Evolutionary conservation across 2,888 invertebrate species (phyloP), one percentile per base, ranked within the genome.

Genomic region (Cheilosia variabilis): DNA sequence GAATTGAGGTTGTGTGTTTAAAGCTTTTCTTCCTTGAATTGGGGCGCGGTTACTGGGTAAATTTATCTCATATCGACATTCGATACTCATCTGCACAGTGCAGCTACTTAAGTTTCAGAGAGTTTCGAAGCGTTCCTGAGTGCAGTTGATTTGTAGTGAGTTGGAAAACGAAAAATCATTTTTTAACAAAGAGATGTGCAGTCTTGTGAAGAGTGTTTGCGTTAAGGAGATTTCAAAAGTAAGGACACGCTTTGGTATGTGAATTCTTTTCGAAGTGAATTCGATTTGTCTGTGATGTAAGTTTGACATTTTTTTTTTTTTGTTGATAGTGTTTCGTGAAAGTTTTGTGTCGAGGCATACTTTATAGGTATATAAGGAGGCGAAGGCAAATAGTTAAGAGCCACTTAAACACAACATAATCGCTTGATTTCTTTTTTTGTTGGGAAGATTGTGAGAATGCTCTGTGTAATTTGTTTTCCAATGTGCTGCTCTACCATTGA

Each of bases 11-110:
- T 68, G 27, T 10, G 9, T 17, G 13, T 50, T 19, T 50, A 5
- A 68, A 83, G 82, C 77, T 83, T 78, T 83, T 63, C 45, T 24
- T 24, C 3, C 47, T 52, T 7, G 45, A 34, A 53, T 19, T 37
- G 43, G 77, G 83, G 83, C 63, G 68, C 57, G 73, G 83, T 78
- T 66, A 9, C 37, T 65, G 24, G 45, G 19, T 58, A 24, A 15
- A 62, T 79, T 47, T 45, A 60, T 81, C 52, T 62, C 34, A n/a
- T 27, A 19, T 17, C 24, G 43, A 58, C 55, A n/a, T n/a, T n/a
- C n/a, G n/a, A n/a, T n/a, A 57, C 31, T 58, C 37, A 13, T 34
- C 3, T 34, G 10, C 9, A 22, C 13, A 22, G 43, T 37, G 1
- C 52, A 52, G 45, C 52, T 27, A 73, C 27, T 68, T 68, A 57